Conservation (phyloP, 2,113 vertebrate genomes). For the Phocoena sinus region DNA sequence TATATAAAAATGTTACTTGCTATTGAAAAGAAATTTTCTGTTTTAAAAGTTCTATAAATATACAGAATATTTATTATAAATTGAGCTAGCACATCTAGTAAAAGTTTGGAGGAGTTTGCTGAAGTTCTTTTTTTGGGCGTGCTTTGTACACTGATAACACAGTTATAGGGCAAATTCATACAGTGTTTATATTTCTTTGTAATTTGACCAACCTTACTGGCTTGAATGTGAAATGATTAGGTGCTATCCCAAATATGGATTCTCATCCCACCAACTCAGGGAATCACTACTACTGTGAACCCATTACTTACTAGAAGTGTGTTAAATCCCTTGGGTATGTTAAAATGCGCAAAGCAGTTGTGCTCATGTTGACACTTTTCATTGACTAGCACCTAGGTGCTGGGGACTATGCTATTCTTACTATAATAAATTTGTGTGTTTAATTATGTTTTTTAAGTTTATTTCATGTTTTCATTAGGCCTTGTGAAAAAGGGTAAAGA, state of each 20-base stretch:
- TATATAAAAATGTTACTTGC: not conserved
- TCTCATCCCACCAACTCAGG: not conserved
- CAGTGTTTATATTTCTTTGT: not conserved
- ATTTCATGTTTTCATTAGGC: slow-evolving; percentile 82
- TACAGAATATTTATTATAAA: not conserved
- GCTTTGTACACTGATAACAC: not conserved
- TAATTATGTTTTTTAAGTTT: slow-evolving; percentile 38
- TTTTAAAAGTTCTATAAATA: slow-evolving; percentile 25
- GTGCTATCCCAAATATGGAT: not conserved
- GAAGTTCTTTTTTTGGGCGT: not conserved
- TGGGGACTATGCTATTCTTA: not conserved
- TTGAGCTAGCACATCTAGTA: not conserved
- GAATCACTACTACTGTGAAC: not conserved
- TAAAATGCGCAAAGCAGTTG: not conserved
- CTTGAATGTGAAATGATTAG: slow-evolving; percentile 6
- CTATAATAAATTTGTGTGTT: not conserved
- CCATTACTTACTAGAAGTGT: not conserved
- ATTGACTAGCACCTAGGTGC: not conserved
- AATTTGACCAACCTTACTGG: not conserved
- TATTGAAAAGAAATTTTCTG: slow-evolving; percentile 23
- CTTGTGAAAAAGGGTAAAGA: slow-evolving; percentile 93
- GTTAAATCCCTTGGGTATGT: not conserved
- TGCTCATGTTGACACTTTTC: slow-evolving; percentile 2
- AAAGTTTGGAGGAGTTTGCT: not conserved
- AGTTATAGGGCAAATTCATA: not conserved